Evolutionary conservation across 1,140 invertebrate species (phyloP).

Genomic region (Scaptodrosophila lebanonensis): DNA sequence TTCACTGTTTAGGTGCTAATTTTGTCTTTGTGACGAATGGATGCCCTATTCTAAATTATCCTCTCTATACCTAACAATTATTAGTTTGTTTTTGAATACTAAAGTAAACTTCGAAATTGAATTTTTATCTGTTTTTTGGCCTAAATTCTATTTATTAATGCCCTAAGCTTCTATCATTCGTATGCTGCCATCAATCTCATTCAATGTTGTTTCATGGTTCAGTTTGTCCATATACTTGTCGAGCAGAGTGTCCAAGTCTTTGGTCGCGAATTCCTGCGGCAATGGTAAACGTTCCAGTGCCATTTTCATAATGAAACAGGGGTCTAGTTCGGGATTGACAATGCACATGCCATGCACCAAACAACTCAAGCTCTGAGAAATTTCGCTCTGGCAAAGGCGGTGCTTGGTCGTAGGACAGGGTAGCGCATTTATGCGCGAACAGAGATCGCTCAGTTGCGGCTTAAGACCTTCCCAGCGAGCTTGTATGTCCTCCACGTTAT

Average conservation of each 20-base stretch:
- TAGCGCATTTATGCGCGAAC: constrained; percentile 81
- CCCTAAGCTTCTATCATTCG: constrained; percentile 15
- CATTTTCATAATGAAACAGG: constrained; percentile 58
- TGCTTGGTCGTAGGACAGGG: constrained; percentile 82
- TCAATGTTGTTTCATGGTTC: too few species aligned
- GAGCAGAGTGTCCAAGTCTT: constrained; percentile 58
- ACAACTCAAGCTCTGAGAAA: constrained; percentile 62
- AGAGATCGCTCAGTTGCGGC: constrained; percentile 81
- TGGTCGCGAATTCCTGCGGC: constrained; percentile 72
- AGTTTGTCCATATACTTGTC: constrained; percentile 60
- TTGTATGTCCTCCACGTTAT: constrained; percentile 76
- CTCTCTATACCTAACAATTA: not conserved
- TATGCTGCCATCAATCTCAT: constrained; percentile 26
- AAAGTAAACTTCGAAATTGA: constrained; percentile 13
- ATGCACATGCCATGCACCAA: constrained; percentile 64
- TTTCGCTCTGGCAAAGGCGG: constrained; percentile 78
- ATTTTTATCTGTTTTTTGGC: constrained; percentile 10
- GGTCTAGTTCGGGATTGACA: constrained; percentile 53
- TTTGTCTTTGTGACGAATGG: constrained; percentile 23
- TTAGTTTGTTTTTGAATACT: not conserved
- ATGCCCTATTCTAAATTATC: not conserved
- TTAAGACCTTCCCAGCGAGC: constrained; percentile 82
- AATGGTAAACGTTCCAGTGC: constrained; percentile 69
- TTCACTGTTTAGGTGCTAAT: too few species aligned
- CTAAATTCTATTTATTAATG: constrained; percentile 11